Base-by-base conservation (phyloP, 2,888 invertebrate genomes). In the Phoronis australis region DNA sequence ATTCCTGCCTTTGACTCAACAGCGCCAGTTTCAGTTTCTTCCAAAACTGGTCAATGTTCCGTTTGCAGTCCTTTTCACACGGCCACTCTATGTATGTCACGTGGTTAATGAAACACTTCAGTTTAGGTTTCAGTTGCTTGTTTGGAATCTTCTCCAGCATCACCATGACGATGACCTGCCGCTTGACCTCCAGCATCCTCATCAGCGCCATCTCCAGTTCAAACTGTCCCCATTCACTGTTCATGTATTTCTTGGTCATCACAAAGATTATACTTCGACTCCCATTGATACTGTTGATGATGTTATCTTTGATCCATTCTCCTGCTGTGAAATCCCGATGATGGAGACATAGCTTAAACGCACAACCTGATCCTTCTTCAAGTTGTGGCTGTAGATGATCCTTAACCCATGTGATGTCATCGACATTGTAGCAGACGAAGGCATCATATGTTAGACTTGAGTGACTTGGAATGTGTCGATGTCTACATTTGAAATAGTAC, bases 111-210 rank as follows among this genome's bases (percentile, higher is more conserved):
- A n/a, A n/a, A n/a, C n/a, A n/a, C n/a, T n/a, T n/a, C n/a, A n/a
- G n/a, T 56, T 60, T 46, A 60, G 59, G 41, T 55, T 56, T 47
- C 59, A 61, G 45, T 57, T 50, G 27, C 54, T n/a, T n/a, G n/a
- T n/a, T n/a, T n/a, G n/a, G n/a, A n/a, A n/a, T n/a, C n/a, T n/a
- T n/a, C n/a, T n/a, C 43, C 23, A 41, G 45, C 31, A 39, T 25
- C 21, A 25, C n/a, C n/a, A n/a, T n/a, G n/a, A n/a, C n/a, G n/a
- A n/a, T n/a, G n/a, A n/a, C n/a, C n/a, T n/a, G n/a, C n/a, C n/a
- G n/a, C n/a, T n/a, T n/a, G n/a, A n/a, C n/a, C n/a, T n/a, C n/a
- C n/a, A n/a, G n/a, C n/a, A n/a, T n/a, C n/a, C n/a, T n/a, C n/a
- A 38, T n/a, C n/a, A n/a, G n/a, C n/a, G n/a, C n/a, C n/a, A n/a